Base-by-base conservation (phyloP, 2,113 vertebrate genomes). In the Cygnus buccinator region DNA sequence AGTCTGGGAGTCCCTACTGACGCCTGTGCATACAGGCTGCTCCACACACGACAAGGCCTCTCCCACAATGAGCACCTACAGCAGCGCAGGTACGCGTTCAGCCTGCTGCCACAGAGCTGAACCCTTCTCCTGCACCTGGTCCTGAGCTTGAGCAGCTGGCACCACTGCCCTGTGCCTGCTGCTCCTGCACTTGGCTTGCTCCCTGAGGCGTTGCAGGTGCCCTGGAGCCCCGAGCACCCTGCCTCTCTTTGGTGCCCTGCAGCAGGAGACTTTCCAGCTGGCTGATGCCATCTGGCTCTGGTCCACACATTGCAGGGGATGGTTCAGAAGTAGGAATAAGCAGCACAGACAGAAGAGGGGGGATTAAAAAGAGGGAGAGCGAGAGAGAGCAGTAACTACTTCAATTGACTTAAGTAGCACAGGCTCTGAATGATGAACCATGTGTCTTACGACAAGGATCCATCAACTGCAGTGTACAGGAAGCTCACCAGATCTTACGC, bases 141-240 rank as follows among this genome's bases (percentile, higher is more conserved):
- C 29, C 44, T 29, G 22, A 62, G 4, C 43, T 37, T 8, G 1
- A 2, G 16, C 28, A 16, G 5, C 5, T 3, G n/a, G 21, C 31
- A 58, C 10, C 55, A 33, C 18, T 4, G 5, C 61, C n/a, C 0
- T 1, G 14, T 43, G 22, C 22, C 22, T 55, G 16, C 37, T 2
- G 3, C 57, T 85, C n/a, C 37, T 55, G 25, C 13, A 28, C 3
- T 84, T 59, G 6, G 37, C 31, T 63, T 2, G 0, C 39, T 59
- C 33, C 52, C 57, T 48, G 14, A 26, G n/a, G 59, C 37, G 25
- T 39, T 79, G 48, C 29, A 41, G 10, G 20, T 39, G 20, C 22
- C n/a, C 37, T 52, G 58, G 41, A 16, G 16, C 25, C 11, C 37
- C 39, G n/a, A 67, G 59, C 3, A 74, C 9, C 14, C n/a, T 6